These are phyloP conservation scores for Formicarius rufipectus DNA, from an alignment of 2,113 vertebrate species.

Conservation along the genomic window DNA sequence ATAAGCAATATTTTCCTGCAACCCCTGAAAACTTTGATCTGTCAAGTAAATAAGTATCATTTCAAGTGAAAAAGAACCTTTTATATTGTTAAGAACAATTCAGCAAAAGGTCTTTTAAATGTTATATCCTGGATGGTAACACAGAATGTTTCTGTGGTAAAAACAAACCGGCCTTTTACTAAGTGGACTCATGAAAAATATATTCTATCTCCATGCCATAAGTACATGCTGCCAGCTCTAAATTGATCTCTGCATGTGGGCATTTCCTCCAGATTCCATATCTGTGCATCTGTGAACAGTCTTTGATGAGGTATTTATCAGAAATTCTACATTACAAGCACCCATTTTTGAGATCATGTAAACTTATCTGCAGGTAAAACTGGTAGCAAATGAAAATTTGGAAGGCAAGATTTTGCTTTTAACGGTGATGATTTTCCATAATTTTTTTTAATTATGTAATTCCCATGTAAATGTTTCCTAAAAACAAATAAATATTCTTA, in stretches of 20 bases:
- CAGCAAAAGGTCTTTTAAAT: neutral
- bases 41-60: neutral
- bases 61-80: neutral
- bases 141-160: neutral
- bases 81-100: neutral
- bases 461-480: neutral
- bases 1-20: neutral
- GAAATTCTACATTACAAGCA: neutral
- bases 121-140: neutral
- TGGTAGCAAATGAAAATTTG: neutral
- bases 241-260: neutral
- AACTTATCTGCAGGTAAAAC: neutral
- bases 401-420: neutral
- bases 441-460: neutral
- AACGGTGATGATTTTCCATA: neutral
- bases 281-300: neutral
- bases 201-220: neutral
- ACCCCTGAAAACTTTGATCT: conserved; percentile 24
- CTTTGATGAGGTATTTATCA: neutral
- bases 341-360: neutral
- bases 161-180: neutral
- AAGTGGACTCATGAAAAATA: neutral
- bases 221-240: neutral
- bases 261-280: neutral
- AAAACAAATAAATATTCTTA: neutral